Percentiles rank a stretch among this genome's conserved stretches.
Conservation (phyloP, 2,888 invertebrate species). For the Sminthurinus aureus region DNA sequence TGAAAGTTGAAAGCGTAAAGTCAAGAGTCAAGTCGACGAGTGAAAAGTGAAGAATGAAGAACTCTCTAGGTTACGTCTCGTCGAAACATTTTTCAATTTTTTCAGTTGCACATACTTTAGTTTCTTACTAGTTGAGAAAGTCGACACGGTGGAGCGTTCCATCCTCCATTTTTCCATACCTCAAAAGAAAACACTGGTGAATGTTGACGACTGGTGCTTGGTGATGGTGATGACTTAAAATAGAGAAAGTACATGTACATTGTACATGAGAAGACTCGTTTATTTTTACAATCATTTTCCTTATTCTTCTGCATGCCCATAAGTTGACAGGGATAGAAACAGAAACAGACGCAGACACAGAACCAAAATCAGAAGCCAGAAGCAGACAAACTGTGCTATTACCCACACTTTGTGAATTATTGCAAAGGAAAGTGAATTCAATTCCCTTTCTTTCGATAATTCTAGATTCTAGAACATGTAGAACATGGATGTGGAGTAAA, state of each 20-base stretch:
- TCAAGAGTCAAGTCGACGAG: too few species aligned
- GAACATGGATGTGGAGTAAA: too few species aligned
- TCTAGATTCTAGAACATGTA: too few species aligned
- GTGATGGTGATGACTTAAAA: not conserved
- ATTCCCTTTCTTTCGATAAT: not conserved
- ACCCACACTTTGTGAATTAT: not conserved
- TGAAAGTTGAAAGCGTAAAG: too few species aligned
- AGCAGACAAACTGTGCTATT: not conserved
- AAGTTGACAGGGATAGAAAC: not conserved
- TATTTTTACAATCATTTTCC: too few species aligned
- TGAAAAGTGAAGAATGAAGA: too few species aligned
- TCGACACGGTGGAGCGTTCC: not conserved
- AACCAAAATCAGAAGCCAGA: not conserved
- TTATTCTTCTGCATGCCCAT: too few species aligned
- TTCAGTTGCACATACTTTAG: not conserved
- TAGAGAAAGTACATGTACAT: not conserved
- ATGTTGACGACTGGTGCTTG: too few species aligned
- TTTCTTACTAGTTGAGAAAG: not conserved
- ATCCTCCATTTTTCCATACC: not conserved
- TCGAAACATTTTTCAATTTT: not conserved
- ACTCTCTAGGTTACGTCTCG: not conserved
- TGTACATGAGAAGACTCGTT: too few species aligned
- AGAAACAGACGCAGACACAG: not conserved
- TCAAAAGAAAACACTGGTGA: too few species aligned
- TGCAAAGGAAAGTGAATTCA: constrained; percentile 3